Base-by-base conservation (phyloP, 1,140 invertebrate genomes). In the Drosophila funebris region DNA sequence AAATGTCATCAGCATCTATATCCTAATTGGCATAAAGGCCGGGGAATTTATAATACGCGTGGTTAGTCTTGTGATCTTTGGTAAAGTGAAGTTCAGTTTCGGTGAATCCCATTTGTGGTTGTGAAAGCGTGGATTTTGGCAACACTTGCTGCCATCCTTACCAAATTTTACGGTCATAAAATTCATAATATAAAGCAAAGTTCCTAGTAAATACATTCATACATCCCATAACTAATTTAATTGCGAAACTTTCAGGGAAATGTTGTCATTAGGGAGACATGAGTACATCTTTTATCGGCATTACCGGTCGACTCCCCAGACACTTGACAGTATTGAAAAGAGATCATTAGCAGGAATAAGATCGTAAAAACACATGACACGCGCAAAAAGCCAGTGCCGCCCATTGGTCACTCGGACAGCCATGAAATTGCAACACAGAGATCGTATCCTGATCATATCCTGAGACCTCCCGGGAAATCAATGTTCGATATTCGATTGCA, bases 291-390 rank as follows among this genome's bases (percentile, higher is more conserved):
- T 18, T 33, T 56, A 43, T 39, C 66, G 41, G 36, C 57, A 61
- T 48, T 72, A 48, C 43, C 61, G 27, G 16, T 22, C 1, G 22
- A 36, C 48, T 48, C 50, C 13, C 20, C 4, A 13, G 54, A 43
- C 13, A 68, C 22, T 39, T 68, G 41, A 41, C 20, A 53, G 39
- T 6, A 14, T 64, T 81, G 82, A 81, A 82, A 82, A 82, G 75
- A 88, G 78, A 88, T 87, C 83, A 87, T 87, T 87, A 88, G 76
- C 62, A 64, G 83, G 83, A 87, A 87, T 88, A 88, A 87, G 83
- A 87, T 87, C 83, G 84, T 87, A 87, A 87, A 87, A 82, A 83
- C 27, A 69, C 56, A 69, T 88, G 83, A 87, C 83, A 87, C 78
- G 83, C 83, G 72, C 66, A 87, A 88, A 84, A 73, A 87, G 68